These are phyloP conservation scores for Caenorhabditis latens DNA, from an alignment of 1,140 invertebrate genomes.

Conservation along the genomic window DNA sequence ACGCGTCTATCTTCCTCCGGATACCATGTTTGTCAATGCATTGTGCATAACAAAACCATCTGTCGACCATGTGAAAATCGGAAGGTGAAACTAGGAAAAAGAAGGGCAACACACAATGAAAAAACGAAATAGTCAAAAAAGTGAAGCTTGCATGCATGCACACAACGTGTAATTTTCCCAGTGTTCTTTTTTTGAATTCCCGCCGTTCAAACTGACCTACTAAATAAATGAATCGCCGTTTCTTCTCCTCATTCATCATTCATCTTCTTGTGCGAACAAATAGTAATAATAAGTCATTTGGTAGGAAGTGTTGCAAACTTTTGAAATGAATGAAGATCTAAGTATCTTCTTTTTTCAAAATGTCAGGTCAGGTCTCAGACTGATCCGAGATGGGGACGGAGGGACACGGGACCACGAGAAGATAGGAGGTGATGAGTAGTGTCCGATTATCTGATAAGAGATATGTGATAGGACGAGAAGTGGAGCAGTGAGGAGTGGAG, in stretches of 20 bases:
- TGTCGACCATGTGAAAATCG: constrained; percentile 30
- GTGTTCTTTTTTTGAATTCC: background rate
- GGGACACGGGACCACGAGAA: constrained; percentile 28
- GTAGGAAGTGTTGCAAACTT: constrained; percentile 21
- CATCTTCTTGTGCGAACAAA: constrained; percentile 13
- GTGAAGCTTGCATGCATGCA: background rate
- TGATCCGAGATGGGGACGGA: constrained; percentile 7
- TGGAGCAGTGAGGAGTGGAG: background rate
- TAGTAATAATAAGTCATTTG: constrained; percentile 41
- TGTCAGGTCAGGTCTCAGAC: constrained; percentile 42
- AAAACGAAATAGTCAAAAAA: background rate
- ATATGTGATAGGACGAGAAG: constrained; percentile 19
- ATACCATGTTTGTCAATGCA: constrained; percentile 44
- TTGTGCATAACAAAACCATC: constrained; percentile 52
- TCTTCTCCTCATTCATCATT: constrained; percentile 33
- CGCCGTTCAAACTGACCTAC: constrained; percentile 8
- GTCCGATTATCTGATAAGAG: constrained; percentile 29
- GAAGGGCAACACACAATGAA: background rate
- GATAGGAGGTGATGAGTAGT: background rate
- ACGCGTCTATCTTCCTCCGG: constrained; percentile 4
- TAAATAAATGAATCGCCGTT: constrained; percentile 43
- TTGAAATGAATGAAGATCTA: constrained; percentile 25
- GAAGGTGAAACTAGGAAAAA: background rate
- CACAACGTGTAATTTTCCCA: background rate
- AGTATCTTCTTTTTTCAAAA: constrained; percentile 52